Evolutionary conservation across 2,113 vertebrate species (phyloP).

Genomic region (Anser brachyrhynchus): DNA sequence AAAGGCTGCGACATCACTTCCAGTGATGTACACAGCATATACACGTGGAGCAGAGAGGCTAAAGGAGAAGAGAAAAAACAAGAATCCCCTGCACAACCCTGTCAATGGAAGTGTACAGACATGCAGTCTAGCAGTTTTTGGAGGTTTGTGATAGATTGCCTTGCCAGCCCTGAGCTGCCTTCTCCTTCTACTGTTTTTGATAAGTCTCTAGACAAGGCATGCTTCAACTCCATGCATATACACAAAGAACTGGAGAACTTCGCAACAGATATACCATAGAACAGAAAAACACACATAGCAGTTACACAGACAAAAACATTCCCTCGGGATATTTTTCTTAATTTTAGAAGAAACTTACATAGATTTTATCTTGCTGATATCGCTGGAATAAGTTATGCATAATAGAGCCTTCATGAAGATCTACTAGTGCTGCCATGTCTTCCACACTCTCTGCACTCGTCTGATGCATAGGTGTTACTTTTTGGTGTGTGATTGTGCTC

Average conservation of each 20-base stretch:
- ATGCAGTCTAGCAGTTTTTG: background rate
- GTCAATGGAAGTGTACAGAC: background rate
- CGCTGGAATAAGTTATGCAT: constrained; percentile 93
- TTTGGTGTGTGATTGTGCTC: constrained; percentile 89
- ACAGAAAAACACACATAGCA: background rate
- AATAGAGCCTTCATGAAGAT: constrained; percentile 95
- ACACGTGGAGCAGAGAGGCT: background rate
- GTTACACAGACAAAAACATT: background rate
- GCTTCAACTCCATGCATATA: background rate
- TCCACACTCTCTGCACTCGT: constrained; percentile 83
- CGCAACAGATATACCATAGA: background rate
- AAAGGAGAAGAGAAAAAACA: background rate
- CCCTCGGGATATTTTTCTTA: background rate
- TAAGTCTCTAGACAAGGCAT: background rate
- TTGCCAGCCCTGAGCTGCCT: background rate
- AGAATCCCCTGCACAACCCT: background rate
- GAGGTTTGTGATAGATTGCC: background rate
- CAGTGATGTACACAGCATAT: background rate
- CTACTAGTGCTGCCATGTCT: constrained; percentile 90
- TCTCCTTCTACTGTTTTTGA: fast-evolving
- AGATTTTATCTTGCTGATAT: constrained; percentile 89
- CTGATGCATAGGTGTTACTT: constrained; percentile 89
- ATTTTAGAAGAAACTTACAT: constrained; percentile 82
- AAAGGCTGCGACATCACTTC: background rate
- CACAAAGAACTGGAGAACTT: background rate